Base-by-base conservation (phyloP, 2,113 vertebrate species). In the Gallinago media region DNA sequence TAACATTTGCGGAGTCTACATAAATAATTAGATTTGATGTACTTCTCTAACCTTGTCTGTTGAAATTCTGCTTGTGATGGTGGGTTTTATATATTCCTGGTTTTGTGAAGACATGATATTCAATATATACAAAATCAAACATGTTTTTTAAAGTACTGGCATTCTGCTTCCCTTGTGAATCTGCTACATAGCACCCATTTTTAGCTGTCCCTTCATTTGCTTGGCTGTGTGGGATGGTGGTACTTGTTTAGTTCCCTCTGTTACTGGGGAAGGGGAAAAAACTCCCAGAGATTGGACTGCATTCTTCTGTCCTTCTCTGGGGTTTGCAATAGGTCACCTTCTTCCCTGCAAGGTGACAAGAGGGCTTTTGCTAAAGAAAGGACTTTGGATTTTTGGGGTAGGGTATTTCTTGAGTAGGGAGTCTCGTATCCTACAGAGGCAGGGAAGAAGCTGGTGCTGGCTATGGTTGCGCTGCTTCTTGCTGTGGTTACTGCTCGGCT, bases 281-380 rank as follows among this genome's bases (percentile, higher is more conserved):
- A 4, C 10, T 59, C 7, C 25, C 40, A 54, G 54, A 46, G 78
- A 2, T 5, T 4, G 40, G 25, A 6, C 54, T 58, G 22, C 12
- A 3, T 21, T 6, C 0, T 0, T 8, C 9, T 40, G n/a, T 42
- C 15, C 11, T 74, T 9, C 36, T 87, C 46, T 36, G 74, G 66
- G 47, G 21, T 15, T 55, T 71, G 42, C 16, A 15, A 47, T 12
- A 31, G 29, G 34, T 31, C 25, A 5, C 38, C 8, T 4, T 61
- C 1, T 0, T 5, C 67, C 27, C 59, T 66, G 63, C 25, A 21
- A 26, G 29, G 59, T 25, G 52, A 3, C 29, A 14, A 47, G 58
- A 68, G 22, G 25, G 42, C n/a, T 75, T 50, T 11, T 36, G 40
- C n/a, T 46, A 9, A 56, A 38, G 55, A 79, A 62, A 32, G 16